phyloP scores from a whole-genome alignment of 2,888 invertebrate genomes.

The Drosophila barbarae region DNA sequence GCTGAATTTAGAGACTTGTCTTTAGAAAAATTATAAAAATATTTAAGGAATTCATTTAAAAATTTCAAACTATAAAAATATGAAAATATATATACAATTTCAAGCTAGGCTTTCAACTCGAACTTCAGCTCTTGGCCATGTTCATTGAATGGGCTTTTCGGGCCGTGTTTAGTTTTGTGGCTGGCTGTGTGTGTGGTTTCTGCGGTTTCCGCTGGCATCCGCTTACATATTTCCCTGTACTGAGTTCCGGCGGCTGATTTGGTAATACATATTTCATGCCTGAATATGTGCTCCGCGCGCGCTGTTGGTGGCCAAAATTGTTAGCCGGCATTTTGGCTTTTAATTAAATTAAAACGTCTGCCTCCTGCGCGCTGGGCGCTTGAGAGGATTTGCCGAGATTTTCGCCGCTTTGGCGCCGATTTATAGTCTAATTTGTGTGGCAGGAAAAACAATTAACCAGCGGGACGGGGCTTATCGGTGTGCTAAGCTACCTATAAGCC shows the following conservation, averaged over 20 bases:
- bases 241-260: conserved; percentile 20
- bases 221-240: conserved; percentile 37
- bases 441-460: conserved; percentile 37
- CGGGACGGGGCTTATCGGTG: conserved; percentile 15
- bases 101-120: neutral
- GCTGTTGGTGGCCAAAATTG: conserved; percentile 26
- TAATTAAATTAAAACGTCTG: conserved; percentile 48
- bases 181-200: conserved; percentile 55
- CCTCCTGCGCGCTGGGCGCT: conserved; percentile 20
- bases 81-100: neutral
- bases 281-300: conserved; percentile 1
- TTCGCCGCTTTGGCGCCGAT: conserved; percentile 36
- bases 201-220: conserved; percentile 50
- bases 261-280: conserved; percentile 41
- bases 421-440: conserved; percentile 42
- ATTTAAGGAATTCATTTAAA: neutral
- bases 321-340: conserved; percentile 41
- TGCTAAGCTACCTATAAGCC: conserved; percentile 30
- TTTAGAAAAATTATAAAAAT: neutral
- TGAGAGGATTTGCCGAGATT: conserved; percentile 45
- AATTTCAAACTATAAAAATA: neutral
- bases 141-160: conserved; percentile 12
- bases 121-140: neutral
- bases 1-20: no score
- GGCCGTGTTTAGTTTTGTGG: conserved; percentile 59